Base-by-base conservation (phyloP, 2,113 vertebrate species). In the Scatophagus argus region DNA sequence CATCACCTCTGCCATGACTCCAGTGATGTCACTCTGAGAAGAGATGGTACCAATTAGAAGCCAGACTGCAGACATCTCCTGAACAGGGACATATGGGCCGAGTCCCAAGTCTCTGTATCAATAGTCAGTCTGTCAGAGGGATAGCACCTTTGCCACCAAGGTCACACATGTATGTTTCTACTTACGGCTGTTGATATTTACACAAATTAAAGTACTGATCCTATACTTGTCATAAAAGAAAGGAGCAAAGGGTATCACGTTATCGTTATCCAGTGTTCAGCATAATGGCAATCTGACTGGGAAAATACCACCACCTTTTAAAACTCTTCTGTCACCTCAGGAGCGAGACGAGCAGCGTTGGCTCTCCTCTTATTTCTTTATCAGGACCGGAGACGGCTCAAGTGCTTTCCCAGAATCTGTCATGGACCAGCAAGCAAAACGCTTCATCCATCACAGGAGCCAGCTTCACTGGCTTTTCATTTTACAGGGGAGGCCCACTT, bases 331-430 rank as follows among this genome's bases (percentile, higher is more conserved):
- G 84, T 89, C 81, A 87, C 87, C 75, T 84, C 77, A 77, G 74
- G 60, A 81, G 70, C 27, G 36, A 88, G 82, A 76, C 29, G 58
- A 85, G 64, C 69, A 72, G 52, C 41, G 14, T 62, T 49, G 80
- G 80, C 83, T 79, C 74, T 81, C 74, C 82, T 85, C 81, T 87
- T 86, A 82, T 89, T 92, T 88, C 88, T 93, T 93, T 92, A 91
- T 93, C 91, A 87, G 85, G 70, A 75, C 73, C 67, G 79, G 90
- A 90, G 90, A 92, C 77, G 67, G 86, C 79, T 78, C 72, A 46
- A 82, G 81, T 67, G 59, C 91, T 88, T 93, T 93, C 93, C 93
- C 93, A 94, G 93, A 94, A 94, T 81, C 87, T 93, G 93, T 93
- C 93, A 93, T 67, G 55, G 70, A 67, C 62, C n/a, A 49, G 86